Evolutionary conservation across 2,797 vertebrate genomes (phyloP).

Genomic region (Coranthus polyacanthus): DNA sequence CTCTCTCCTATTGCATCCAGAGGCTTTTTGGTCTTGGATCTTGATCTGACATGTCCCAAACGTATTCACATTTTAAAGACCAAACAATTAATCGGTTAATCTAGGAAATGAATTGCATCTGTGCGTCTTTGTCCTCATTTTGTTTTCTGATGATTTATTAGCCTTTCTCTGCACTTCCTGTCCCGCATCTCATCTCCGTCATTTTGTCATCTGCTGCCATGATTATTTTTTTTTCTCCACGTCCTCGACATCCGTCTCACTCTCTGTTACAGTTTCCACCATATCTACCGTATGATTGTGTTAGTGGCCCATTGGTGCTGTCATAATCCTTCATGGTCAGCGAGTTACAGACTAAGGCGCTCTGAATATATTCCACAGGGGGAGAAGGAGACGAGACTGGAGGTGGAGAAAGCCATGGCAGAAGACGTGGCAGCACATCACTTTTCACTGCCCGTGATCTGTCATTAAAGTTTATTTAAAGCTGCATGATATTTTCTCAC

Average conservation of each 20-base stretch:
- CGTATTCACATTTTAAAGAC: too few relatives aligned
- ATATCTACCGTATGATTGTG: slow-evolving; percentile 51
- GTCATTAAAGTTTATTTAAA: slow-evolving; percentile 66
- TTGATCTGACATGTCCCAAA: too few relatives aligned
- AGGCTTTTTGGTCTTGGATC: too few relatives aligned
- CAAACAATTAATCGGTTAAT: too few relatives aligned
- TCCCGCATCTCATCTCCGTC: not conserved
- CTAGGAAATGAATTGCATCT: too few relatives aligned
- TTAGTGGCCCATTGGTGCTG: slow-evolving; percentile 46
- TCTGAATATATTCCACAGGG: slow-evolving; percentile 35
- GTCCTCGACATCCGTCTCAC: slow-evolving; percentile 24
- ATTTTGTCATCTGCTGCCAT: slow-evolving; percentile 17
- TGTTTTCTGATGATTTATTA: slow-evolving; percentile 14
- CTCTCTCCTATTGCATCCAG: too few relatives aligned
- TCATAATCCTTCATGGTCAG: slow-evolving; percentile 54
- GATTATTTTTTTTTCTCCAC: not conserved
- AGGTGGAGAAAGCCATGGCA: slow-evolving; percentile 9
- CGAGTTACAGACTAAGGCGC: slow-evolving; percentile 7
- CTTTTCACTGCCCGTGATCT: slow-evolving; percentile 63
- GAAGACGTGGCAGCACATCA: slow-evolving; percentile 46
- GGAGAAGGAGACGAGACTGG: slow-evolving; percentile 8
- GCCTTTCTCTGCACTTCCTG: not conserved
- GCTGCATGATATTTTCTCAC: slow-evolving; percentile 69
- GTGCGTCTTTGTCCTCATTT: not conserved
- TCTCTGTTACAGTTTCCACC: slow-evolving; percentile 17